Conservation (phyloP, 2,113 vertebrate species). For the Glareola pratincola region DNA sequence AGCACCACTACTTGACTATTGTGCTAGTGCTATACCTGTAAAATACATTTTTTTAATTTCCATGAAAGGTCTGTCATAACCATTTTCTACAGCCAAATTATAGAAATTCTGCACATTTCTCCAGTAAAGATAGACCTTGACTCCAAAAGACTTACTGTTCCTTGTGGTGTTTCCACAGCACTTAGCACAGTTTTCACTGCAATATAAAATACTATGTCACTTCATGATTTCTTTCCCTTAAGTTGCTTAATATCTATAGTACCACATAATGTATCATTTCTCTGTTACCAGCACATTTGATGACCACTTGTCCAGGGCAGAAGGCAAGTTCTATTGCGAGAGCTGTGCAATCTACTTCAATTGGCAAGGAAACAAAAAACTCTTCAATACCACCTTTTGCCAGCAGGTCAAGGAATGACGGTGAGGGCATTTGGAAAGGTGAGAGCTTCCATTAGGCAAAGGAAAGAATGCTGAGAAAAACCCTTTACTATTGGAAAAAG, state of each 20-base stretch:
- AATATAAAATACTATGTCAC: not conserved
- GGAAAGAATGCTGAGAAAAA: not conserved
- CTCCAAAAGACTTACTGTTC: not conserved
- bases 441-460: not conserved
- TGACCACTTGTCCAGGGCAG: not conserved
- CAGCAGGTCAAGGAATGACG: not conserved
- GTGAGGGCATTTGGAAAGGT: not conserved
- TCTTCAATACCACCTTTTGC: not conserved
- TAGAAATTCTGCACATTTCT: not conserved
- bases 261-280: not conserved
- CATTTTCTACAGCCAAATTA: not conserved
- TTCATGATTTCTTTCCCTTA: not conserved
- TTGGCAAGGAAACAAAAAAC: not conserved
- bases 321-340: not conserved
- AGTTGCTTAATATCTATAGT: not conserved
- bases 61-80: not conserved
- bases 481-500: not conserved
- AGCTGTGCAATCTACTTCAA: not conserved
- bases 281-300: not conserved
- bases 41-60: not conserved
- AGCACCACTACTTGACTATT: not conserved
- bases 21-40: not conserved
- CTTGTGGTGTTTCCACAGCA: not conserved
- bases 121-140: not conserved
- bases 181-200: not conserved